Conservation (phyloP, 1,140 invertebrate species). For the silkworm (Bombyx mori) region DNA sequence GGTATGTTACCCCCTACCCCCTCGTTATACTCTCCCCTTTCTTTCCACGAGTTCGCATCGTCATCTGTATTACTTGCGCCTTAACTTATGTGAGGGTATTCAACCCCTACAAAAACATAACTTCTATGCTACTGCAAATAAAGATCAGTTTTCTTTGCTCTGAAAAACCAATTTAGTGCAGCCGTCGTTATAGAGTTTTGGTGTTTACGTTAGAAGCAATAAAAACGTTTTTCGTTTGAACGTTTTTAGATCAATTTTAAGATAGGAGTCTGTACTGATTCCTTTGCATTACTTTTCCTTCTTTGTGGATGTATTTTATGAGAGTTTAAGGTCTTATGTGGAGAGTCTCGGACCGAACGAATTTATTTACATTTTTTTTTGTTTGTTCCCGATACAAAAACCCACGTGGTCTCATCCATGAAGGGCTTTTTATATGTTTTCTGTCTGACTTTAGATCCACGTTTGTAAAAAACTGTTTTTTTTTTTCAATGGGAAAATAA, state of each 20-base stretch:
- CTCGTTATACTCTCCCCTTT: slow-evolving; percentile 63
- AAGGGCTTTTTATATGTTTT: no score
- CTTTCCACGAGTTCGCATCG: slow-evolving; percentile 67
- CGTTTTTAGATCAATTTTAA: slow-evolving; percentile 54
- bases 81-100: slow-evolving; percentile 63
- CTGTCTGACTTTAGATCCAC: no score
- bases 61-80: slow-evolving; percentile 68
- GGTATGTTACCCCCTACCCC: slow-evolving; percentile 27
- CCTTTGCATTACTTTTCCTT: slow-evolving; percentile 69
- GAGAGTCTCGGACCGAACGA: slow-evolving; percentile 29
- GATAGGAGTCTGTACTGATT: slow-evolving; percentile 64
- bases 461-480: no score
- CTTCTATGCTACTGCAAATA: slow-evolving; percentile 7
- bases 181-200: slow-evolving; percentile 24
- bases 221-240: slow-evolving; percentile 21
- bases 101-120: slow-evolving; percentile 20
- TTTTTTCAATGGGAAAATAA: no score
- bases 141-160: slow-evolving; percentile 20
- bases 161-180: slow-evolving; percentile 59
- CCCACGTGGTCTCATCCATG: neutral
- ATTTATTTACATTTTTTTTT: slow-evolving; percentile 39
- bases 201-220: slow-evolving; percentile 12
- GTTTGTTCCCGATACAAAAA: neutral
- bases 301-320: slow-evolving; percentile 67
- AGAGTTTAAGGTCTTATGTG: slow-evolving; percentile 65